Evolutionary conservation across 2,797 vertebrate species (phyloP).

Genomic region (Salarias fasciatus): DNA sequence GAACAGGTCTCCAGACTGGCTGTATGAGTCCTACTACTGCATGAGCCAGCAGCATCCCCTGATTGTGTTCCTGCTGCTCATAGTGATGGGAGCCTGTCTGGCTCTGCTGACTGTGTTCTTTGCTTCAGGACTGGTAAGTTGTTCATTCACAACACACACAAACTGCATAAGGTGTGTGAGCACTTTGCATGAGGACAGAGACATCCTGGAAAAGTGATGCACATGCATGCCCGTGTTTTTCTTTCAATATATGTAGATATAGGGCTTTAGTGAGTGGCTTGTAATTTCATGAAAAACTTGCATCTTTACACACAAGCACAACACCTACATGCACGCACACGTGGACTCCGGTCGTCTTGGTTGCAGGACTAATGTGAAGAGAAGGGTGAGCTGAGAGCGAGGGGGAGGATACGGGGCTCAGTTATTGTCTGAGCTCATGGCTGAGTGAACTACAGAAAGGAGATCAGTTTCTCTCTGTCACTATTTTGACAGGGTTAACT

Average conservation of each 20-base stretch:
- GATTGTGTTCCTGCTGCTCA: slow-evolving; percentile 96
- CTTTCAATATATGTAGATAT: slow-evolving; percentile 1
- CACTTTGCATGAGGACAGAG: slow-evolving; percentile 9
- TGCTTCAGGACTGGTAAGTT: slow-evolving; percentile 95
- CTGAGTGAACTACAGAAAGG: slow-evolving; percentile 55
- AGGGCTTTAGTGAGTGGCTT: slow-evolving; percentile 21
- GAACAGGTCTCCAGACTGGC: slow-evolving; percentile 89
- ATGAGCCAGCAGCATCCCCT: slow-evolving; percentile 99
- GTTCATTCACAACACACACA: slow-evolving; percentile 40
- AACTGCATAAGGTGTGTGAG: not conserved
- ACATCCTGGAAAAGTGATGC: not conserved
- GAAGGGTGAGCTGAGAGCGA: slow-evolving; percentile 69
- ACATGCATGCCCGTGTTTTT: not conserved
- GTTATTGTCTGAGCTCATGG: slow-evolving; percentile 66
- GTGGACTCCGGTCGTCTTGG: slow-evolving; percentile 41
- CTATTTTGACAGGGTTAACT: slow-evolving; percentile 55
- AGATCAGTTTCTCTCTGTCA: slow-evolving; percentile 43
- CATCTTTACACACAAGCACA: slow-evolving; percentile 2
- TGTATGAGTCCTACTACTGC: slow-evolving; percentile 92
- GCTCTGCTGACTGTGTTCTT: slow-evolving; percentile 96
- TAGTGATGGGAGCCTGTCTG: slow-evolving; percentile 96
- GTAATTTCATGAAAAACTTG: not conserved
- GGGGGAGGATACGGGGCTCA: slow-evolving; percentile 50
- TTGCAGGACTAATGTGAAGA: slow-evolving; percentile 68
- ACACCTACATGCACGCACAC: slow-evolving; percentile 32